A percentile compares a stretch with the other conserved stretches of the same genome.
Evolutionary conservation across 2,888 invertebrate genomes (phyloP).

Genomic region (Pseudanteris insignis): DNA sequence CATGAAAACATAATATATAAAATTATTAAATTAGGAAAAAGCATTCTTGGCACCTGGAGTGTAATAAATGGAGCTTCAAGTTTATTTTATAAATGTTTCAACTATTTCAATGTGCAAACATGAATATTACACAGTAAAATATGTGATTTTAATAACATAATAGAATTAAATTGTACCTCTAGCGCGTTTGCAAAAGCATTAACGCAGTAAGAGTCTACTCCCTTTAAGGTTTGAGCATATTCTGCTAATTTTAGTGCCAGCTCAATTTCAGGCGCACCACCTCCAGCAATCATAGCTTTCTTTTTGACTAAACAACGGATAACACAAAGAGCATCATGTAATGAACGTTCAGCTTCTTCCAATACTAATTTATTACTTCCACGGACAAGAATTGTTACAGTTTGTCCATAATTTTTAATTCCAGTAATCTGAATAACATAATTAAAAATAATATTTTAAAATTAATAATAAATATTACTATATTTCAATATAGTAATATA

Average conservation of each 20-base stretch:
- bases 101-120: background rate
- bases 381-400: conserved; percentile 91
- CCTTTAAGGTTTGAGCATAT: conserved; percentile 83
- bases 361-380: conserved; percentile 85
- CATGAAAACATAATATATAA: too few species aligned
- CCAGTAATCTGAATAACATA: conserved; percentile 78
- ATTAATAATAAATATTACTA: background rate
- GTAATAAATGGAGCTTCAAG: too few species aligned
- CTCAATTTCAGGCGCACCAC: conserved; percentile 98
- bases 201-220: conserved; percentile 95
- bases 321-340: conserved; percentile 88
- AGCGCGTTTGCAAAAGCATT: conserved; percentile 95
- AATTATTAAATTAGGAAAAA: too few species aligned
- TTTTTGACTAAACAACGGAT: conserved; percentile 96
- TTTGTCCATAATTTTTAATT: conserved; percentile 85
- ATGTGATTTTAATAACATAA: background rate
- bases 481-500: too few species aligned
- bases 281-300: conserved; percentile 91
- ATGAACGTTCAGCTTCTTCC: conserved; percentile 82
- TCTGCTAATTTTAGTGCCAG: conserved; percentile 85
- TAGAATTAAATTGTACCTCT: conserved; percentile 74
- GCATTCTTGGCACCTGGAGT: too few species aligned
- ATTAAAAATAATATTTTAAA: conserved; percentile 2
- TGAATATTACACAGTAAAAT: background rate
- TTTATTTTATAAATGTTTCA: too few species aligned